These are phyloP conservation scores for Diploscapter pachys DNA, from an alignment of 1,140 invertebrate species.

Conservation along the genomic window DNA sequence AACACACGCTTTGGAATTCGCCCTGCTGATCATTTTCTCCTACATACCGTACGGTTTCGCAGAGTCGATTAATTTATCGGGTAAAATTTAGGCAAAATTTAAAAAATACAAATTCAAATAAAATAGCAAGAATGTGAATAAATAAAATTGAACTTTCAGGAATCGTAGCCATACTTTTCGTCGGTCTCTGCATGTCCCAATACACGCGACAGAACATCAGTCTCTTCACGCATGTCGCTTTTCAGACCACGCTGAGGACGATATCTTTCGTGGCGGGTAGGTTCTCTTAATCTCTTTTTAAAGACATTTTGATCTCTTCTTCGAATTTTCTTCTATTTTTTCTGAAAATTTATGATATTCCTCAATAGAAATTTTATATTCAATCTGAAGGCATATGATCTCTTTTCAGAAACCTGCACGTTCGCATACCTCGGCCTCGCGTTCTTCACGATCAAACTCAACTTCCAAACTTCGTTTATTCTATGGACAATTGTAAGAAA, in stretches of 20 bases:
- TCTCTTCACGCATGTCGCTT: constrained; percentile 95
- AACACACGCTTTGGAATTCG: constrained; percentile 96
- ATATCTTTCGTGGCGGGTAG: constrained; percentile 84
- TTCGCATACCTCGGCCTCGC: constrained; percentile 98
- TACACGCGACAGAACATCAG: constrained; percentile 98
- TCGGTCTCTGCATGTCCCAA: constrained; percentile 98
- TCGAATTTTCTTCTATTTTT: constrained; percentile 14
- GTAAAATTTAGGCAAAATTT: constrained; percentile 62
- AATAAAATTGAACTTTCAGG: constrained; percentile 65
- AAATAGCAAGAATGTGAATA: neutral
- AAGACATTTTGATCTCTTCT: neutral
- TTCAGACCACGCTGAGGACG: constrained; percentile 97
- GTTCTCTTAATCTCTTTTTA: constrained; percentile 23
- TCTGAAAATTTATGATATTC: constrained; percentile 18
- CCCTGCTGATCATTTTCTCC: constrained; percentile 94
- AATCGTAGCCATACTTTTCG: constrained; percentile 98
- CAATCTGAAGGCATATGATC: neutral
- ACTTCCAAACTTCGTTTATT: constrained; percentile 73
- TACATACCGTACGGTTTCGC: constrained; percentile 96
- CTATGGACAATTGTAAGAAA: constrained; percentile 79
- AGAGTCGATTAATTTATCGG: constrained; percentile 90
- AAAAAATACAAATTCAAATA: neutral
- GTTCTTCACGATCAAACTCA: constrained; percentile 86
- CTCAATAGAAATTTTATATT: too few species aligned
- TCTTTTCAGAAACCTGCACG: constrained; percentile 80